Evolutionary conservation across 2,888 invertebrate genomes (phyloP), one percentile per base, ranked within the genome.

Genomic region (Opisthograptis luteolata): DNA sequence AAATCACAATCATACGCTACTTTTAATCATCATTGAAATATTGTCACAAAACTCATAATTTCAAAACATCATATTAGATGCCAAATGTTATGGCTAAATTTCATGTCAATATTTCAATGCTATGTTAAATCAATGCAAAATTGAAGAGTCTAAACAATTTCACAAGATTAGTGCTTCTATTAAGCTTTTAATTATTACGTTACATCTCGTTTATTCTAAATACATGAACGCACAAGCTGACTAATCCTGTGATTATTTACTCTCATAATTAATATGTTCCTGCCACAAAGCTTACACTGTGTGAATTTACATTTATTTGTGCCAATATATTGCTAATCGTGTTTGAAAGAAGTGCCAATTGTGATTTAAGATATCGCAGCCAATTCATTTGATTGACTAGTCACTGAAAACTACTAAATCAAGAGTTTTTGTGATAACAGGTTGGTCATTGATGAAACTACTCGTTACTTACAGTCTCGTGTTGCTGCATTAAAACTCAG

Each of bases 261-360:
- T 60, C 63, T 62, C 62, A 59, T 50, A 58, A 35, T 60, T 35
- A n/a, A n/a, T n/a, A 45, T 49, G 35, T 30, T 30, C 8, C 30
- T 35, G 35, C 34, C 30, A 40, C 30, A 52, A 70, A 70, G 66
- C 70, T 64, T 70, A 64, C 56, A 62, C 56, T 42, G 58, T 68
- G 66, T 58, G 40, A 42, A 37, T 37, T 37, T 48, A 36, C 53
- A 67, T 76, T 76, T 79, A 67, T 76, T 76, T 79, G 74, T 75
- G 73, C 74, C 78, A 78, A 75, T 76, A 73, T 62, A 50, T 57
- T 62, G 59, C 65, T 58, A 55, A 41, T 55, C 44, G 55, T 58
- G 57, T 50, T 43, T 13, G 9, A 51, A 50, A 47, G 17, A 47
- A 46, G 62, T 58, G 54, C 60, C 56, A 53, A 51, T 58, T 15